Evolutionary conservation across 2,113 vertebrate species (phyloP), one percentile per base, ranked within the genome.

Genomic region (Eurystomus gularis): DNA sequence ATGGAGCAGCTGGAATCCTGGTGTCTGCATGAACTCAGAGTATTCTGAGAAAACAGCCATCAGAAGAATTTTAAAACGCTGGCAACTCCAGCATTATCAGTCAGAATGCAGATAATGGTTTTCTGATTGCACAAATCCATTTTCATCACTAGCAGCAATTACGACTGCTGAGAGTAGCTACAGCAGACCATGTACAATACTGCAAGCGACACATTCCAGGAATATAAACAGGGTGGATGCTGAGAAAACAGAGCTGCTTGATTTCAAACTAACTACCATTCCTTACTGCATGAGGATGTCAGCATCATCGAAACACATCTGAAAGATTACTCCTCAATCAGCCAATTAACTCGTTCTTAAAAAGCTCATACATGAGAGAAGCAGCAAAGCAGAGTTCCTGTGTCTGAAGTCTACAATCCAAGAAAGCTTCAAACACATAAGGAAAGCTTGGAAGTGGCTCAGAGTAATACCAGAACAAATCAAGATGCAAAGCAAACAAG

Each of bases 111-210:
- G 86, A 93, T 82, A 94, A 95, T 82, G 46, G 61, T 65, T 75
- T 96, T 86, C 94, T 96, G 93, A 97, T 97, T 96, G 96, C 83
- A 69, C 81, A 85, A 81, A 94, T 91, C 94, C 93, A 91, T 96
- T 95, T 96, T 94, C 76, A 91, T 95, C 91, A 82, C 90, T 58
- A 57, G 61, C 10, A 90, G 88, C 88, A 96, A 96, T 93, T 91
- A 92, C 3, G 0, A 88, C 26, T 82, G 94, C 81, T 83, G 71
- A 65, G 60, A 78, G 57, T n/a, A 82, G 42, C 72, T 79, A 52
- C 0, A 78, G 68, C 61, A 94, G 80, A 33, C 77, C 88, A 61
- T 1, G 1, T 40, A 90, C 52, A 93, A 88, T 57, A 65, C 70
- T 76, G 70, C 64, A 95, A 93, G 57, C 79, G 76, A 87, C 23